These are phyloP conservation scores for Telenomus remus DNA, from an alignment of 1,140 invertebrate species.

Conservation along the genomic window DNA sequence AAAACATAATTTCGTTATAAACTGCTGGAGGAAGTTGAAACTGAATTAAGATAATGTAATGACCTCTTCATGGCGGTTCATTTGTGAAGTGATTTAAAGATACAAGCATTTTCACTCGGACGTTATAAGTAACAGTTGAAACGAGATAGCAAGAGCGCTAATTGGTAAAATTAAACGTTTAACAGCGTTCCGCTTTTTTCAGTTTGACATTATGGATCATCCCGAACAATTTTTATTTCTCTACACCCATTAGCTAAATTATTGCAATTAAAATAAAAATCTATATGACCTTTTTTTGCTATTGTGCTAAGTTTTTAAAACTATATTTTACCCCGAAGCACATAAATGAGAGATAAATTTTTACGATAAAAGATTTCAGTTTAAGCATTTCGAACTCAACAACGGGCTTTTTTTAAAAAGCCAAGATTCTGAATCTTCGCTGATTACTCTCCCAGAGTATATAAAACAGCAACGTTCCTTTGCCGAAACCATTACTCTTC, in stretches of 20 bases:
- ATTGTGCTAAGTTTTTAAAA: too few species aligned
- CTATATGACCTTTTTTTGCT: too few species aligned
- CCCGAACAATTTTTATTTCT: too few species aligned
- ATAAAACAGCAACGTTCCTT: conserved; percentile 38
- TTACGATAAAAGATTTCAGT: not conserved
- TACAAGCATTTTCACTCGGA: conserved; percentile 50
- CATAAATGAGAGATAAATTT: not conserved
- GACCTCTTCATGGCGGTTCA: conserved; percentile 49
- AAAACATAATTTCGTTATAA: conserved; percentile 1
- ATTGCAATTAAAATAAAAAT: too few species aligned
- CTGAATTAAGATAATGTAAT: conserved; percentile 48
- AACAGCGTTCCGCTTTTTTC: conserved; percentile 32
- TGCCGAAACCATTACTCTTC: conserved; percentile 38
- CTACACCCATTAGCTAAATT: too few species aligned
- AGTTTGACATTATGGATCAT: too few species aligned
- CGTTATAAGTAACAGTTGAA: conserved; percentile 56
- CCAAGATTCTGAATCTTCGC: conserved; percentile 28
- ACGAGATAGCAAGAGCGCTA: conserved; percentile 54
- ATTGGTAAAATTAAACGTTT: conserved; percentile 58
- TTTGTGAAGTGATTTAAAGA: conserved; percentile 54
- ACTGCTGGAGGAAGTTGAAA: conserved; percentile 38
- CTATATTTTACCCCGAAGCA: too few species aligned
- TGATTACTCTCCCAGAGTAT: conserved; percentile 29
- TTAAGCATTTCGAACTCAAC: not conserved
- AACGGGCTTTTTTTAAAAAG: conserved; percentile 12